Base-by-base conservation (phyloP, 2,797 vertebrate species). In the Channa striata region DNA sequence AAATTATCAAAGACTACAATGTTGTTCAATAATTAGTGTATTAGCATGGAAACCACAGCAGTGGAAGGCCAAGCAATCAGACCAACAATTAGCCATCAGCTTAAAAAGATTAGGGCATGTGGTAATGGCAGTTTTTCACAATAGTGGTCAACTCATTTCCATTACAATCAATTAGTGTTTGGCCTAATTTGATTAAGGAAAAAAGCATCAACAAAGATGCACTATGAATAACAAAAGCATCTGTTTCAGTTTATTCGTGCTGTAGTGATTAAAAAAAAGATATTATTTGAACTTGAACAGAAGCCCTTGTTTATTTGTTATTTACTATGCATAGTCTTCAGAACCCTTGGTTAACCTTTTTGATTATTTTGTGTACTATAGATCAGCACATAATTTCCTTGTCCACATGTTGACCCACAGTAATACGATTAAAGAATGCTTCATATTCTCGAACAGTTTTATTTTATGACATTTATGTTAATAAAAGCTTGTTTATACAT, bases 11-110 rank as follows among this genome's bases (percentile, higher is more conserved):
- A 78, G 77, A 77, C 77, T 67, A 74, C 82, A 87, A 85, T 90
- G 77, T 85, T 91, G 77, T 90, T 89, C 87, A 88, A 92, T 92
- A 92, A 93, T 92, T 91, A 83, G 80, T 82, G 86, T 82, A 92
- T 91, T 93, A 93, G 89, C 89, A 88, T 90, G 84, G 73, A 84
- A 87, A 80, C 85, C 84, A 70, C 79, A 84, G 72, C 78, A 75
- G 67, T 72, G 81, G 75, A 88, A 85, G 79, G 90, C 85, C 80
- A 72, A 83, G 75, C 84, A 89, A 90, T 93, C 82, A 85, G 82
- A 89, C 71, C 76, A 88, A 87, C 88, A 91, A 90, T 92, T 89
- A 90, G 80, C 82, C 85, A 74, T 80, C 82, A 86, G 70, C 46
- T 30, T 76, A 79, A 77, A 82, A 77, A 87, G 89, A 91, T 77